These are phyloP conservation scores for Resseliella maxima DNA, from an alignment of 2,888 invertebrate genomes.

Conservation along the genomic window DNA sequence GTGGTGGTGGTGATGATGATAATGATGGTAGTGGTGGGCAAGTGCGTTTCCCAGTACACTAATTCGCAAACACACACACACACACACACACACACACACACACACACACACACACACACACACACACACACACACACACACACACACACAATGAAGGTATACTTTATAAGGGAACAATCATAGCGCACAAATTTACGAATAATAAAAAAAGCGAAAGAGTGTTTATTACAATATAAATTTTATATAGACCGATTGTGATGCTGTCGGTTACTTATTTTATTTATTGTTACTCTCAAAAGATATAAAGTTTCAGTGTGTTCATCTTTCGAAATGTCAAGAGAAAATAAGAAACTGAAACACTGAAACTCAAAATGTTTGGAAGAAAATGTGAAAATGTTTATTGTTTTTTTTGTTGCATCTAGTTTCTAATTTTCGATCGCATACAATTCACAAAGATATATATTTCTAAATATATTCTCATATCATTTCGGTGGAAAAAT, in stretches of 20 bases:
- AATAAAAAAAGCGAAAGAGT: slow-evolving; percentile 50
- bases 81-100: too few relatives aligned
- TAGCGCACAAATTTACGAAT: slow-evolving; percentile 3
- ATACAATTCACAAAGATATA: too few relatives aligned
- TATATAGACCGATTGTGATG: slow-evolving; percentile 43
- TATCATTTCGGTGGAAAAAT: not conserved
- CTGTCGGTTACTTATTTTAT: slow-evolving; percentile 29
- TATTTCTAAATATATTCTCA: too few relatives aligned
- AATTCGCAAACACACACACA: too few relatives aligned
- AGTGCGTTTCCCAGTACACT: too few relatives aligned
- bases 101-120: too few relatives aligned
- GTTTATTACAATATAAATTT: slow-evolving; percentile 51
- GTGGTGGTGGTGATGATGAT: too few relatives aligned
- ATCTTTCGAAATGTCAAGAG: not conserved
- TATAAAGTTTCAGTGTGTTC: slow-evolving; percentile 1
- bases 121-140: too few relatives aligned
- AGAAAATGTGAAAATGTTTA: not conserved
- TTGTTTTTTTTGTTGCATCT: too few relatives aligned
- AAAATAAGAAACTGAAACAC: not conserved
- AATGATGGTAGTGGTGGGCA: too few relatives aligned
- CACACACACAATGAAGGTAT: not conserved
- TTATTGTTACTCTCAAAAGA: slow-evolving; percentile 26
- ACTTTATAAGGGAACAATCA: not conserved
- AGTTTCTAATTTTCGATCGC: too few relatives aligned
- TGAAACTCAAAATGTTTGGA: too few relatives aligned